phyloP scores from a whole-genome alignment of 2,888 invertebrate genomes.

The Sinopyrophorus schimmeli region DNA sequence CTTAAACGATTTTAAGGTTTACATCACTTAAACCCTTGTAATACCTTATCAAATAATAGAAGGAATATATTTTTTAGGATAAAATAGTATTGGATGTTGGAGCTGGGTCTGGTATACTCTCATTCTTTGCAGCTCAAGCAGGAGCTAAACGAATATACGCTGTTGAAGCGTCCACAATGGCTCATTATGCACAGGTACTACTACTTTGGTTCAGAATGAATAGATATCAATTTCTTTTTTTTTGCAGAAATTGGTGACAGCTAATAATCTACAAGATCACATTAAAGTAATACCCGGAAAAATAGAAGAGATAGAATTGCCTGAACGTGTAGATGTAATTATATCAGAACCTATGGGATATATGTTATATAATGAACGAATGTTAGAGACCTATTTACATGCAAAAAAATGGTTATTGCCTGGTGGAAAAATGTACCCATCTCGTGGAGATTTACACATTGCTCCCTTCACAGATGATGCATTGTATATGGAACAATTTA shows the following conservation, averaged over 20 bases:
- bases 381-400: constrained; percentile 98
- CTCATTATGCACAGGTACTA: constrained; percentile 82
- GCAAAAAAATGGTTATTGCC: constrained; percentile 97
- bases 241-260: constrained; percentile 75
- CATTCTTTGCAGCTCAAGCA: constrained; percentile 97
- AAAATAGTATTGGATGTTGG: constrained; percentile 97
- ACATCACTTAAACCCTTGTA: constrained; percentile 1
- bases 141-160: constrained; percentile 97
- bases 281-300: constrained; percentile 95
- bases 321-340: constrained; percentile 94
- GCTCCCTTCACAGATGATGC: constrained; percentile 98
- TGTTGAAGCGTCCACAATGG: constrained; percentile 99
- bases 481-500: constrained; percentile 96
- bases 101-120: constrained; percentile 97
- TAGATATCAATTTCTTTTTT: neutral
- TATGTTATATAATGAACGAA: constrained; percentile 98
- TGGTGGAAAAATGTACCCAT: constrained; percentile 95
- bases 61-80: constrained; percentile 55
- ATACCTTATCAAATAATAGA: neutral
- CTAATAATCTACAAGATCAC: constrained; percentile 85
- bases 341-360: constrained; percentile 99
- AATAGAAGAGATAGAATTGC: constrained; percentile 96
- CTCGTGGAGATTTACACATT: constrained; percentile 94
- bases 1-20: constrained; percentile 79
- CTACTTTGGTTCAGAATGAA: no score